Base-by-base conservation (phyloP, 2,113 vertebrate genomes). In the Felis chaus region DNA sequence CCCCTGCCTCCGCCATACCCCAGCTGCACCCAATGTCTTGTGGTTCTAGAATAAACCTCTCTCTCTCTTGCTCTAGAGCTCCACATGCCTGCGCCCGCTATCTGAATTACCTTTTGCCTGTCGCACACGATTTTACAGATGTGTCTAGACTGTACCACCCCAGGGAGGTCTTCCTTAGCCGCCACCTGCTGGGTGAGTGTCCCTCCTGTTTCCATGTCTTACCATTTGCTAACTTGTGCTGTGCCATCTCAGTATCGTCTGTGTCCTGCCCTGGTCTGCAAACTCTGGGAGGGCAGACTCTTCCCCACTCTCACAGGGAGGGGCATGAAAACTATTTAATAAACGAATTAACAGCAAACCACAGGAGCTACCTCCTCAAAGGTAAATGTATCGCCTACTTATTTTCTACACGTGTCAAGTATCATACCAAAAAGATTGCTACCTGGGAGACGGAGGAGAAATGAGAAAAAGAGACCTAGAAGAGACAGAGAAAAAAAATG, bases 21-120 rank as follows among this genome's bases (percentile, higher is more conserved):
- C 41, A 25, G 73, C 5, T 5, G 11, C 7, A 36, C 41, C 4
- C 18, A 66, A 2, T 1, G 4, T 9, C 31, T 29, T 12, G 9
- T 0, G 1, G 50, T 18, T 83, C 48, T 21, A 79, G 41, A 63
- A 61, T 0, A 19, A 33, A 27, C 55, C 15, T 3, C 36, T 0
- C 61, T 48, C 29, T 31, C 16, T 48, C 48, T 50, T 50, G 80
- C 80, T 65, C 23, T 4, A 18, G 68, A 27, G 57, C 63, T 6
- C 33, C 0, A 1, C 33, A 19, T 0, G 31, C 12, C 61, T 74
- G 45, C 7, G 19, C 11, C 18, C 5, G 3, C 27, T 1, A 10
- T 7, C 76, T 48, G 27, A 7, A 18, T 16, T 0, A 16, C 7
- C n/a, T 50, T 13, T 19, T 5, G 16, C 55, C 94, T 63, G 21